Evolutionary conservation across 2,113 vertebrate species (phyloP).

Genomic region (Equus przewalskii): DNA sequence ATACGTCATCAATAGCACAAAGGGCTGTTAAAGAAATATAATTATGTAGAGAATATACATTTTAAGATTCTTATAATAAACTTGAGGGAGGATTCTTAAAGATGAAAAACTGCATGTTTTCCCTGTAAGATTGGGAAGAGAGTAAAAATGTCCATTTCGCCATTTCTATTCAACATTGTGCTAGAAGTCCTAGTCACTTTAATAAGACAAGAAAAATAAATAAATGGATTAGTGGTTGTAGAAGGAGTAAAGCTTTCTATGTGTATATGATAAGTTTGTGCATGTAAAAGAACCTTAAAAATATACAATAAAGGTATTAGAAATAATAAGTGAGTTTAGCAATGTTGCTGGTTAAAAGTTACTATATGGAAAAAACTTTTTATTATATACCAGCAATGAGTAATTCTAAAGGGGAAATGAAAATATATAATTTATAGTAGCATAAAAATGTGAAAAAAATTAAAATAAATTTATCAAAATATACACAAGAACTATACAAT

Average conservation of each 20-base stretch:
- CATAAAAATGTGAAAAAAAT: background rate
- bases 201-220: background rate
- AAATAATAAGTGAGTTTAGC: no score
- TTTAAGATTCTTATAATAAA: background rate
- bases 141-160: no score
- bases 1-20: background rate
- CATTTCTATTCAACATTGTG: background rate
- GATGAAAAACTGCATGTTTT: background rate
- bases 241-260: background rate
- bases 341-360: background rate
- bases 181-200: background rate
- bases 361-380: background rate
- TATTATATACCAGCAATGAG: background rate
- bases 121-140: no score
- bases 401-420: background rate
- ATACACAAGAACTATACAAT: background rate
- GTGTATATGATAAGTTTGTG: background rate
- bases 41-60: background rate
- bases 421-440: background rate
- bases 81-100: background rate
- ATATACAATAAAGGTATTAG: background rate
- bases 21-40: no score
- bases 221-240: background rate
- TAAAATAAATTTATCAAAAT: background rate
- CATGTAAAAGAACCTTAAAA: background rate